These are phyloP conservation scores for Chironomus riparius DNA, from an alignment of 2,888 invertebrate species.

Conservation along the genomic window DNA sequence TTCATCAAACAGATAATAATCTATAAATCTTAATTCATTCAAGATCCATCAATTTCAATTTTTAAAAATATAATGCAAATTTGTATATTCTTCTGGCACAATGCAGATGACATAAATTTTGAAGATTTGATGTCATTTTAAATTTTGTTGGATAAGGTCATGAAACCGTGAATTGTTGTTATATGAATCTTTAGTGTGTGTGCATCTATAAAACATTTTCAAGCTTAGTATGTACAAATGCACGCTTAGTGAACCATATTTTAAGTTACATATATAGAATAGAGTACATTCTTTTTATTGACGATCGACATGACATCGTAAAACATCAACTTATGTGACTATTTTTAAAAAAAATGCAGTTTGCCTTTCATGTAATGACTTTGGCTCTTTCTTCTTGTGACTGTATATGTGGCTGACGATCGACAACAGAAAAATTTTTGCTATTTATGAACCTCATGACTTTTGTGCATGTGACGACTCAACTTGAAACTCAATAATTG, in stretches of 20 bases:
- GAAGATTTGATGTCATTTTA: no score
- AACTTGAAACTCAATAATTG: not conserved
- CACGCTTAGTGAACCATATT: no score
- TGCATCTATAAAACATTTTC: no score
- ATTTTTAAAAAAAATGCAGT: conserved; percentile 10
- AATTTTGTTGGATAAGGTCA: not conserved
- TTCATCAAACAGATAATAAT: no score
- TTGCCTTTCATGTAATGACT: not conserved
- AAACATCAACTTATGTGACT: not conserved
- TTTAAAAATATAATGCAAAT: no score
- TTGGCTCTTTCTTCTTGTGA: not conserved
- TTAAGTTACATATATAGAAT: no score
- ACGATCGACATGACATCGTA: conserved; percentile 3
- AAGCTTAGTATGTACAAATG: no score
- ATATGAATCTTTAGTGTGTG: no score
- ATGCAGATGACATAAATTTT: not conserved
- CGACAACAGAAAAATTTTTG: not conserved
- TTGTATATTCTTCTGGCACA: not conserved
- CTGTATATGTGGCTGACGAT: conserved; percentile 1
- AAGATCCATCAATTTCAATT: no score
- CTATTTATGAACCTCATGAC: no score
- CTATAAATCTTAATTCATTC: no score
- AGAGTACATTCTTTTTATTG: not conserved
- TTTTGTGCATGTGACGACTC: no score
- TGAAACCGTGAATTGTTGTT: not conserved